Base-by-base conservation (phyloP, 92 coral and sea anemone genomes). In the Actinernus sp. region DNA sequence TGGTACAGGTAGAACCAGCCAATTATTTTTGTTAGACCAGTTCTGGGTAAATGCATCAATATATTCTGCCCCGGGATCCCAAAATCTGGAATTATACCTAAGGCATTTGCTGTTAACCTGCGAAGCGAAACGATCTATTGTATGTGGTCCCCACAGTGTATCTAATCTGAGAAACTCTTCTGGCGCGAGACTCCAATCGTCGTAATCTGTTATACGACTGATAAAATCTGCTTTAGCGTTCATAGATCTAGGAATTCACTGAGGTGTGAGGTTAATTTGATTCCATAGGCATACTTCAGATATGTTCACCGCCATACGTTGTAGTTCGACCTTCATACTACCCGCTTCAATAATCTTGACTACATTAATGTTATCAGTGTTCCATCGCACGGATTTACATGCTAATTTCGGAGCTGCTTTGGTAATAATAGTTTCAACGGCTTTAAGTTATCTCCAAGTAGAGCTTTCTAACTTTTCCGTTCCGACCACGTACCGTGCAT, bases 141-240 rank as follows among this genome's bases (percentile, higher is more conserved):
- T n/a, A n/a, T n/a, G n/a, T n/a, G n/a, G n/a, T n/a, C n/a, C n/a
- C n/a, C n/a, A n/a, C n/a, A n/a, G n/a, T n/a, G n/a, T n/a, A n/a
- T n/a, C n/a, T n/a, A n/a, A n/a, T n/a, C n/a, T n/a, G n/a, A n/a
- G n/a, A n/a, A n/a, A n/a, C n/a, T n/a, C n/a, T n/a, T n/a, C n/a
- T n/a, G n/a, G n/a, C n/a, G n/a, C n/a, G 13, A 71, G 71, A 26
- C 80, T 68, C 87, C 68, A 80, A 18, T 80, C 74, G 23, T 80
- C 63, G 29, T 49, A 74, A 25, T 71, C 80, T 0, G 63, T 30
- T 31, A 71, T 73, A 26, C 71, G 71, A 27, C 87, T 80, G 47
- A 80, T 32, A 55, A 71, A 80, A 34, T 80, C 87, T 38, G 87
- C 74, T 27, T 71, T 8, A 1, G 71, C 61, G 16, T 71, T 71